Conservation (phyloP, 2,797 vertebrate genomes). For the Florisuga fusca region DNA sequence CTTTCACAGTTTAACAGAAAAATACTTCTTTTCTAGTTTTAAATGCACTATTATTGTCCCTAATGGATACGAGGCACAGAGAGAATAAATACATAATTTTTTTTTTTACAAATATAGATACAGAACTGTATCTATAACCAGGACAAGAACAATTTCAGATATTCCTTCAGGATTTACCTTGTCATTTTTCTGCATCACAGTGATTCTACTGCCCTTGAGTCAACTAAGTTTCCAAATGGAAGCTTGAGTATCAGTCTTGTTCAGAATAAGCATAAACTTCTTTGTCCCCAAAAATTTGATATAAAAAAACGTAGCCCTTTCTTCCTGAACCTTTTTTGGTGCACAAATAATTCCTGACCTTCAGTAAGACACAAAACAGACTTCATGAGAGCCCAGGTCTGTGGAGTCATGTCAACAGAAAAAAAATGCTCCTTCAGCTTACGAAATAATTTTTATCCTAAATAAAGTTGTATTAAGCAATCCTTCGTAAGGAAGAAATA, state of each 20-base stretch:
- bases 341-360: background rate
- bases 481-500: background rate
- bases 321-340: background rate
- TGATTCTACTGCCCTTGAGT: background rate
- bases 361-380: background rate
- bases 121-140: background rate
- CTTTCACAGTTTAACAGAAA: background rate
- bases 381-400: background rate
- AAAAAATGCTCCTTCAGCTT: background rate
- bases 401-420: background rate
- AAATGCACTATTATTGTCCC: background rate
- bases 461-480: background rate
- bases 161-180: background rate
- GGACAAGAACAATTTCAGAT: background rate
- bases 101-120: background rate
- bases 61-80: background rate
- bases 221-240: background rate
- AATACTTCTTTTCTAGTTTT: background rate
- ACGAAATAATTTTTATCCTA: background rate
- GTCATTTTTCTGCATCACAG: background rate
- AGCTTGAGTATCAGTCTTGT: background rate
- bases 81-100: background rate
- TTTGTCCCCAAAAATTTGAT: background rate
- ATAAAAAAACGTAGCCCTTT: background rate
- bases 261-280: background rate